phyloP scores from a whole-genome alignment of 2,797 vertebrate genomes.

The Helostoma temminkii region DNA sequence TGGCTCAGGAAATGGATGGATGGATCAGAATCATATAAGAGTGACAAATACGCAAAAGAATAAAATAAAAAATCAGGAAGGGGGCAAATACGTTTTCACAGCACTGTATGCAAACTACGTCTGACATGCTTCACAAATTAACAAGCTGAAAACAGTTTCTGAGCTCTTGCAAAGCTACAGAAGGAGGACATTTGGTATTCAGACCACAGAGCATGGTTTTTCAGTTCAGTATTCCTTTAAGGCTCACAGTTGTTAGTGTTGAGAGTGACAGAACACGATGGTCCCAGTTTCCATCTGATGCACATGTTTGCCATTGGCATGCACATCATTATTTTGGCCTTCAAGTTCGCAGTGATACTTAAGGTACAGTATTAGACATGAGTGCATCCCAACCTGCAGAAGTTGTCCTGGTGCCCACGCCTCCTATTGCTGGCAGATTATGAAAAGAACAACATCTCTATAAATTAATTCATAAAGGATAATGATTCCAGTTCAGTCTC shows the following conservation, averaged over 20 bases:
- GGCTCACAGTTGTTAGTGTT: constrained; percentile 18
- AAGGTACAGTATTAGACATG: constrained; percentile 36
- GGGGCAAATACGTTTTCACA: too few species aligned
- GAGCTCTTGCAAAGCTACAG: constrained; percentile 21
- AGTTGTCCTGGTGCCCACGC: constrained; percentile 26
- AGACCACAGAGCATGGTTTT: not conserved
- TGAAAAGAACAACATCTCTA: constrained; percentile 37
- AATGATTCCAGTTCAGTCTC: constrained; percentile 51
- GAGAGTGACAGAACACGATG: constrained; percentile 58
- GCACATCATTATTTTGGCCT: constrained; percentile 48
- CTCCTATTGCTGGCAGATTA: constrained; percentile 40
- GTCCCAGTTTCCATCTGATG: constrained; percentile 37
- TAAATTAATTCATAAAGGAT: constrained; percentile 56
- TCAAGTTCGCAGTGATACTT: constrained; percentile 27
- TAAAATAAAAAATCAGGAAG: too few species aligned
- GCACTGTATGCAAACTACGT: not conserved
- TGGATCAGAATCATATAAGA: too few species aligned
- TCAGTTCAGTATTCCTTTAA: constrained; percentile 36
- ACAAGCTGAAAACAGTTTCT: constrained; percentile 9
- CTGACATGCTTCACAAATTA: constrained; percentile 14
- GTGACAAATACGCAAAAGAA: too few species aligned
- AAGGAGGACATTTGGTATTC: constrained; percentile 38
- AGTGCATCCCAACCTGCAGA: constrained; percentile 34
- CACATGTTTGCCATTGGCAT: constrained; percentile 49
- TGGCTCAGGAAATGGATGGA: too few species aligned